Evolutionary conservation across 2,888 invertebrate species (phyloP).

Genomic region (Fissipunctia ypsillon): DNA sequence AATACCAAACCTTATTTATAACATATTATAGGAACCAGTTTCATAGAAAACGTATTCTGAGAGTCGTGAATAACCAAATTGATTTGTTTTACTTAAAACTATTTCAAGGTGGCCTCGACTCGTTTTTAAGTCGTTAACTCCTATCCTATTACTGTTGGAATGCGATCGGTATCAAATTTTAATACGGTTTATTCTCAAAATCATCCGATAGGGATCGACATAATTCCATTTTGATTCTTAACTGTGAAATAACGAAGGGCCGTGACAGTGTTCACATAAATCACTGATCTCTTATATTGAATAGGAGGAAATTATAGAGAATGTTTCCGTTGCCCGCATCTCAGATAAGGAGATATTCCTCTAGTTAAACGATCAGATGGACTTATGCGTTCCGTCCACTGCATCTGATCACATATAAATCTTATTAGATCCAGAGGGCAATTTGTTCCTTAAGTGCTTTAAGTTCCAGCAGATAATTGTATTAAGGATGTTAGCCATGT

Average conservation of each 20-base stretch:
- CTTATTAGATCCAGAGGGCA: slow-evolving; percentile 62
- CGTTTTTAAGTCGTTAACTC: slow-evolving; percentile 65
- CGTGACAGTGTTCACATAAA: slow-evolving; percentile 81
- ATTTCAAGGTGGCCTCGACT: slow-evolving; percentile 68
- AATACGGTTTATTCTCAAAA: slow-evolving; percentile 34
- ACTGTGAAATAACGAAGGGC: slow-evolving; percentile 74
- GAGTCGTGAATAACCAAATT: slow-evolving; percentile 62
- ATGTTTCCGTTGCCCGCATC: slow-evolving; percentile 87
- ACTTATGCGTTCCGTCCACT: slow-evolving; percentile 62
- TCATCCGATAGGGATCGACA: slow-evolving; percentile 54
- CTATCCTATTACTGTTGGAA: slow-evolving; percentile 55
- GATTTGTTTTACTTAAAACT: slow-evolving; percentile 64
- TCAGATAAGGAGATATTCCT: slow-evolving; percentile 75
- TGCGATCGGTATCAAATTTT: slow-evolving; percentile 62
- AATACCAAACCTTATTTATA: slow-evolving; percentile 63
- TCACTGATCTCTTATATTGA: slow-evolving; percentile 78
- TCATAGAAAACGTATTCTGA: slow-evolving; percentile 39
- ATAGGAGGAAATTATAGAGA: slow-evolving; percentile 82
- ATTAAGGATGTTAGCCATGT: slow-evolving; percentile 41
- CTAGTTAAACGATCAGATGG: slow-evolving; percentile 70
- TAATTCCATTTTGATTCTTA: slow-evolving; percentile 49
- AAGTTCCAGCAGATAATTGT: slow-evolving; percentile 49
- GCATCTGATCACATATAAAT: slow-evolving; percentile 64
- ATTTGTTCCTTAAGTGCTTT: slow-evolving; percentile 57
- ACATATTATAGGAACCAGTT: slow-evolving; percentile 47